These are phyloP conservation scores for Aplysia californica DNA, from an alignment of 1,140 invertebrate species.

Conservation along the genomic window DNA sequence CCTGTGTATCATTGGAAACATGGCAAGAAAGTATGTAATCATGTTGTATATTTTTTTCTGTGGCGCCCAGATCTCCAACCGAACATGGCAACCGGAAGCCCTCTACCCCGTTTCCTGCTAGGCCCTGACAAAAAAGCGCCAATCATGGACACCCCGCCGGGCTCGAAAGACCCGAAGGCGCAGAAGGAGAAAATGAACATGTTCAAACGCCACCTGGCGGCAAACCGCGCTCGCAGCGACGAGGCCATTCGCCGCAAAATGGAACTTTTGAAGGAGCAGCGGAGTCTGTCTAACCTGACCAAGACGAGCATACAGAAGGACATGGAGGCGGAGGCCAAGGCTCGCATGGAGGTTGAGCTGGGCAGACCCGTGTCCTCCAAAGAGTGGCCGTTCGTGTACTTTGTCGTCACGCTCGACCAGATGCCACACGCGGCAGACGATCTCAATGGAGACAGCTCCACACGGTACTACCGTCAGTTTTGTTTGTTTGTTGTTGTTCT, in stretches of 20 bases:
- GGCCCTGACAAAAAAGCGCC: neutral
- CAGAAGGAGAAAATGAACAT: conserved; percentile 9
- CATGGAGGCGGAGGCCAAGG: neutral
- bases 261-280: neutral
- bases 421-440: conserved; percentile 2
- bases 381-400: conserved; percentile 31
- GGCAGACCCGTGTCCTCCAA: conserved; percentile 10
- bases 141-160: neutral
- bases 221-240: neutral
- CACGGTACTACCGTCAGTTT: too few species aligned
- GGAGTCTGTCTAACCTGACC: neutral
- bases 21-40: neutral
- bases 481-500: too few species aligned
- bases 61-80: neutral
- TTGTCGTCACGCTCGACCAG: conserved; percentile 22
- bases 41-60: too few species aligned
- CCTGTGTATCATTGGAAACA: neutral
- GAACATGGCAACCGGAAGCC: neutral
- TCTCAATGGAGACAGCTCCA: neutral
- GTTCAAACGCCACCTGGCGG: conserved; percentile 21
- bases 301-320: neutral
- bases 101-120: neutral
- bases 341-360: neutral
- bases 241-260: neutral
- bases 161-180: neutral